phyloP scores from a whole-genome alignment of 2,888 invertebrate species.

The Linnaemya tessellans region DNA sequence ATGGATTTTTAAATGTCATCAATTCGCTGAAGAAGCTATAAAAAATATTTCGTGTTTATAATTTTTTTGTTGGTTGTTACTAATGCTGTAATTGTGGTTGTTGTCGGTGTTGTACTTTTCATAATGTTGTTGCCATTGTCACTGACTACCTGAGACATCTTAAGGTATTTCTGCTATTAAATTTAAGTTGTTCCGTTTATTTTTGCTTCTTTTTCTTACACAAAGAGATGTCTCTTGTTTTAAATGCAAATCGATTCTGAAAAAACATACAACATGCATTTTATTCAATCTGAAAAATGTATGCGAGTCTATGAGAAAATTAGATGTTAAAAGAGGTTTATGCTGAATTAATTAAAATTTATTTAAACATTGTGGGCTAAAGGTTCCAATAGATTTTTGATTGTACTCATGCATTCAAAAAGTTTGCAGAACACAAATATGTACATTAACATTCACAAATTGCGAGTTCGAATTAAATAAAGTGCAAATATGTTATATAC shows the following conservation, averaged over 20 bases:
- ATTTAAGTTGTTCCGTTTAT: slow-evolving; percentile 31
- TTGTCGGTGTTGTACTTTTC: slow-evolving; percentile 48
- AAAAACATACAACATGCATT: slow-evolving; percentile 24
- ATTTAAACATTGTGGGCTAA: slow-evolving; percentile 30
- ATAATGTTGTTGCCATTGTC: slow-evolving; percentile 51
- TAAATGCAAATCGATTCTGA: slow-evolving; percentile 67
- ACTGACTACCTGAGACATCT: slow-evolving; percentile 47
- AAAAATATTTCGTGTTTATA: slow-evolving; percentile 69
- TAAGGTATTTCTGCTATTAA: slow-evolving; percentile 34
- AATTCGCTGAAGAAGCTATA: slow-evolving; percentile 67
- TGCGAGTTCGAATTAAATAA: slow-evolving; percentile 31
- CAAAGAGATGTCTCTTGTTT: slow-evolving; percentile 55
- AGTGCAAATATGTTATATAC: not conserved
- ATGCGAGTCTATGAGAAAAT: slow-evolving; percentile 47
- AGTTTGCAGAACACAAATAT: not conserved
- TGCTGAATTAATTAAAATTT: slow-evolving; percentile 59
- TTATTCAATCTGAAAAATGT: slow-evolving; percentile 20
- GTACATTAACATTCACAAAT: slow-evolving; percentile 24
- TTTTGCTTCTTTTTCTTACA: slow-evolving; percentile 6
- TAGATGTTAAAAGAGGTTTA: slow-evolving; percentile 34
- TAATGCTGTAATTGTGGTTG: slow-evolving; percentile 15
- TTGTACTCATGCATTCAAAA: not conserved
- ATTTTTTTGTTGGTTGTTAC: not conserved
- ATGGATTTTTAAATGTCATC: slow-evolving; percentile 72
- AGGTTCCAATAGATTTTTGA: slow-evolving; percentile 28